Evolutionary conservation across 2,888 invertebrate species (phyloP).

Genomic region (Spatulosminthurus flaviceps): DNA sequence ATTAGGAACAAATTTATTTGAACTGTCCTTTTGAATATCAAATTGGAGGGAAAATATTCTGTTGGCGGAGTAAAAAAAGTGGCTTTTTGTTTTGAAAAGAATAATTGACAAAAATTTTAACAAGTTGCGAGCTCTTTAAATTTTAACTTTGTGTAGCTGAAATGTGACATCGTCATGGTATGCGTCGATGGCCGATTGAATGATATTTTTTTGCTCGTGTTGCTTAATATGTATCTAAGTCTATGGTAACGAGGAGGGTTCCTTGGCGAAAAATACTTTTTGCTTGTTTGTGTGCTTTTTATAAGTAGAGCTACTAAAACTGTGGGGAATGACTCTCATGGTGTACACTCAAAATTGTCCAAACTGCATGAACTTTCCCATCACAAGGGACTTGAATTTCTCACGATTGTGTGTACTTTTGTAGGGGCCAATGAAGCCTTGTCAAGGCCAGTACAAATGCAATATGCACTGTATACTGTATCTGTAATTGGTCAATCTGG

Average conservation of each 20-base stretch:
- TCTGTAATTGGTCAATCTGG: not conserved
- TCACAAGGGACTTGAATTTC: constrained; percentile 41
- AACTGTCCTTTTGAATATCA: too few species aligned
- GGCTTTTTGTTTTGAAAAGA: too few species aligned
- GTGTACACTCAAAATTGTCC: constrained; percentile 22
- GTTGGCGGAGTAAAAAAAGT: too few species aligned
- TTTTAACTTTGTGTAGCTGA: too few species aligned
- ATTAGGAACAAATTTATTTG: too few species aligned
- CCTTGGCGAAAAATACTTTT: too few species aligned
- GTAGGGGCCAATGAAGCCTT: constrained; percentile 15
- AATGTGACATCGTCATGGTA: not conserved
- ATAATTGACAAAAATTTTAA: too few species aligned
- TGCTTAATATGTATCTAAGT: constrained; percentile 2
- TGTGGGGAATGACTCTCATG: not conserved
- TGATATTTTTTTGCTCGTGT: constrained; percentile 27
- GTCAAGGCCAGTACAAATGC: constrained; percentile 1
- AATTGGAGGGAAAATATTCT: too few species aligned
- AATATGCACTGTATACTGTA: constrained; percentile 3
- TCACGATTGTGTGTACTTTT: constrained; percentile 15
- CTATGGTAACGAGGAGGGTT: too few species aligned
- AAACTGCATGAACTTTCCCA: constrained; percentile 36
- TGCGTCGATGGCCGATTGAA: constrained; percentile 33
- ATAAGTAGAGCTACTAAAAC: too few species aligned
- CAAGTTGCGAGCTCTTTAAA: too few species aligned
- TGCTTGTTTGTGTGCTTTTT: too few species aligned